phyloP scores from a whole-genome alignment of 2,113 vertebrate genomes.

The Chrysemys picta region DNA sequence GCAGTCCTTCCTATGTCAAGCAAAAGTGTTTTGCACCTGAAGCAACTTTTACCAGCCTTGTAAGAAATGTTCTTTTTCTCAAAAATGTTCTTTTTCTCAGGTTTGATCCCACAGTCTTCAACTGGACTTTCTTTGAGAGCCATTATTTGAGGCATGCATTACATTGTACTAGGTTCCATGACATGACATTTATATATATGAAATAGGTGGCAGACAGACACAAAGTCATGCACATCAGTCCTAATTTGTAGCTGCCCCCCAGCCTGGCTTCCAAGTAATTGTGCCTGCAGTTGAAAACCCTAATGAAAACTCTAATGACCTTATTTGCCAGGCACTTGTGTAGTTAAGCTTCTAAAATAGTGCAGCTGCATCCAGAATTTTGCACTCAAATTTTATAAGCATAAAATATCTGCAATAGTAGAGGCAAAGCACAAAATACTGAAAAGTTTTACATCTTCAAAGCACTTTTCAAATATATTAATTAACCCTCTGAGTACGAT shows the following conservation, averaged over 20 bases:
- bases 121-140: background rate
- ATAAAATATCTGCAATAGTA: background rate
- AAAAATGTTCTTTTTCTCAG: background rate
- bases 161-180: fast-evolving
- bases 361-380: background rate
- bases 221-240: background rate
- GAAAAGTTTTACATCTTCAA: background rate
- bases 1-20: background rate
- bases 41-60: background rate
- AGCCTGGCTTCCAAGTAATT: background rate
- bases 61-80: background rate
- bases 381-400: background rate
- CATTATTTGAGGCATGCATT: background rate
- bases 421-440: background rate
- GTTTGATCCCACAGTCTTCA: background rate
- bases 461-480: background rate
- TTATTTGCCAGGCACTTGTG: background rate
- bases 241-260: background rate
- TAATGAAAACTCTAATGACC: background rate
- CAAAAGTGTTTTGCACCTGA: background rate
- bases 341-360: background rate
- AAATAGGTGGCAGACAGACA: background rate
- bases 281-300: background rate
- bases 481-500: background rate
- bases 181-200: background rate